A percentile compares a stretch with the other conserved stretches of the same genome.
Conservation (phyloP, 2,113 vertebrate species). For the Labeo catla region DNA sequence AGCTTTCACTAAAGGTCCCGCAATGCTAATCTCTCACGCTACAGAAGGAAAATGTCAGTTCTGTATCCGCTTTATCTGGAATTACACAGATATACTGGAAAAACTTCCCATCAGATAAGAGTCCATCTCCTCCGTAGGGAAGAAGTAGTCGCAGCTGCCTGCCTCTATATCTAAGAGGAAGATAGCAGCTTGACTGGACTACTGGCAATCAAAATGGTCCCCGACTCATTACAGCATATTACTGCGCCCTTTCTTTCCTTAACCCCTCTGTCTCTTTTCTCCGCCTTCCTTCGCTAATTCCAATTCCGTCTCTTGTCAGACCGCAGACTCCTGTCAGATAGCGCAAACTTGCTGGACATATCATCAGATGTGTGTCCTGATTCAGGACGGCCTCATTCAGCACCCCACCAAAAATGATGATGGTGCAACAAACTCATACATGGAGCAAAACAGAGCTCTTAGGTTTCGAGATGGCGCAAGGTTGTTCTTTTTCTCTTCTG, state of each 20-base stretch:
- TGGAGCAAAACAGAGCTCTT: slow-evolving; percentile 36
- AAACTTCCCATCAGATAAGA: slow-evolving; percentile 82
- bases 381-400: slow-evolving; percentile 69
- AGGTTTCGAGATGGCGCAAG: slow-evolving; percentile 26
- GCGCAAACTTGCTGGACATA: slow-evolving; percentile 85
- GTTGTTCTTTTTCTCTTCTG: slow-evolving; percentile 38
- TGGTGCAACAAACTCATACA: slow-evolving; percentile 45
- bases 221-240: slow-evolving; percentile 59
- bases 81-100: slow-evolving; percentile 70
- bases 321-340: slow-evolving; percentile 85
- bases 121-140: slow-evolving; percentile 74
- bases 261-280: slow-evolving; percentile 38
- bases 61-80: slow-evolving; percentile 81
- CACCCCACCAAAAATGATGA: slow-evolving; percentile 42
- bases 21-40: slow-evolving; percentile 80
- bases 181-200: slow-evolving; percentile 50
- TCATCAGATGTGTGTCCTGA: slow-evolving; percentile 84
- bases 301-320: slow-evolving; percentile 59
- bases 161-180: slow-evolving; percentile 57
- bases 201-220: slow-evolving; percentile 53
- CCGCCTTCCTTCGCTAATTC: slow-evolving; percentile 37
- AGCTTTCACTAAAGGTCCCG: slow-evolving; percentile 81
- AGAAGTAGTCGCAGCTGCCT: slow-evolving; percentile 69
- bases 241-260: slow-evolving; percentile 44
- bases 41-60: slow-evolving; percentile 80